Percentiles rank a stretch among this genome's conserved stretches.
Evolutionary conservation across 35 echinoderm and acorn worm species (phyloP).

Genomic region (Eucidaris tribuloides): DNA sequence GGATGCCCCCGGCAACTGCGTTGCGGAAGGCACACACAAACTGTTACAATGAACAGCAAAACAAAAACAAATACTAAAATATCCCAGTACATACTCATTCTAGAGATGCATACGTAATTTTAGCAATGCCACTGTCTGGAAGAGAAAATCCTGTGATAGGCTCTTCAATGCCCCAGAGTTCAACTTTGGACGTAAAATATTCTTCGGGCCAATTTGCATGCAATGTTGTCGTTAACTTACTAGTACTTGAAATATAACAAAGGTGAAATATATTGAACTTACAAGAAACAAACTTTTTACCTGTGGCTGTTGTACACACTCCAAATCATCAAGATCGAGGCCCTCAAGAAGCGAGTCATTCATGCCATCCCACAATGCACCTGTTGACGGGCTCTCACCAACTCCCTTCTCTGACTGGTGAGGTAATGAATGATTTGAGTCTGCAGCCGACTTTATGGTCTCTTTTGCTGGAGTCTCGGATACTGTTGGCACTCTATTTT

Average conservation of each 20-base stretch:
- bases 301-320: background rate
- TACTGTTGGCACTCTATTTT: background rate
- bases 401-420: background rate
- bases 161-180: background rate
- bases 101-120: no score
- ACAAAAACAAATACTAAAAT: no score
- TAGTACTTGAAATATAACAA: background rate
- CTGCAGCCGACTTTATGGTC: background rate
- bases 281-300: background rate
- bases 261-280: background rate
- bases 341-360: slow-evolving; percentile 41
- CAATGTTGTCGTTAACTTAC: background rate
- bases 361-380: slow-evolving; percentile 39
- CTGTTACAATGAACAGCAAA: no score
- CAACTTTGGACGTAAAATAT: background rate
- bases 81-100: no score
- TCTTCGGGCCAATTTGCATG: background rate
- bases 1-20: no score
- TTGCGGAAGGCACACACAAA: no score
- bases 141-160: background rate
- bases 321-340: slow-evolving; percentile 1
- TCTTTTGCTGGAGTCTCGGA: background rate
- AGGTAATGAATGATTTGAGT: background rate
- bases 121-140: no score
- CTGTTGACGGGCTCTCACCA: slow-evolving; percentile 18